Evolutionary conservation across 64 coral and sea anemone genomes (phyloP), one percentile per base, ranked within the genome.

Genomic region (Anthopleura sola): DNA sequence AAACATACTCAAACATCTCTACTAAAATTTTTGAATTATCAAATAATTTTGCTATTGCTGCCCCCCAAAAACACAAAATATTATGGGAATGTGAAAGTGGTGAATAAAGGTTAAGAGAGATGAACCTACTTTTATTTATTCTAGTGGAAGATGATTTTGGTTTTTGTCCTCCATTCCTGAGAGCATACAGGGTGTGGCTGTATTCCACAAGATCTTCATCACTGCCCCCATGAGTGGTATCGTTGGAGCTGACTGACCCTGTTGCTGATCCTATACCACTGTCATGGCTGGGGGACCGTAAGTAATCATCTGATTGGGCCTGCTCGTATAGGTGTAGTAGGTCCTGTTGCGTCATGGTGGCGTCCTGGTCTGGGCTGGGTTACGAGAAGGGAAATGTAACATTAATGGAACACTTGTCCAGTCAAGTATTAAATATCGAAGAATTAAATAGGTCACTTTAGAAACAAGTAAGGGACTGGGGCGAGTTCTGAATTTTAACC

Each of bases 201-300:
- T 94, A 91, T 47, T 87, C 84, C 47, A 98, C 88, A 1, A 98
- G 81, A 34, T 98, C 96, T 12, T 98, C 96, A 2, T 95, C 90
- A 86, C 93, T 95, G 26, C 93, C 93, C 20, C 93, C 93, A 34
- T 91, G 86, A 74, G 85, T 98, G 14, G 96, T 98, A 48, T 98
- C 96, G 5, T 86, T 91, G 15, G 96, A 98, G 39, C 96, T 98
- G n/a, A 98, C 96, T 7, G 96, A 98, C 9, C 92, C 89, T 17
- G 92, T 89, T 36, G 96, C 96, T 53, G 96, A 98, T 24, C 96
- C 87, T 24, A 98, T 89, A 39, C 96, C 96, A 37, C 96, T 98
- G 84, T 95, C 93, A 46, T 92, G 58, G 24, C 91, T 76, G 1
- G 79, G 84, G n/a, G 83, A 88, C 66, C 83, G 51, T 21, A 89